phyloP scores from a whole-genome alignment of 2,113 vertebrate genomes.

The Dryoscopus gambensis region DNA sequence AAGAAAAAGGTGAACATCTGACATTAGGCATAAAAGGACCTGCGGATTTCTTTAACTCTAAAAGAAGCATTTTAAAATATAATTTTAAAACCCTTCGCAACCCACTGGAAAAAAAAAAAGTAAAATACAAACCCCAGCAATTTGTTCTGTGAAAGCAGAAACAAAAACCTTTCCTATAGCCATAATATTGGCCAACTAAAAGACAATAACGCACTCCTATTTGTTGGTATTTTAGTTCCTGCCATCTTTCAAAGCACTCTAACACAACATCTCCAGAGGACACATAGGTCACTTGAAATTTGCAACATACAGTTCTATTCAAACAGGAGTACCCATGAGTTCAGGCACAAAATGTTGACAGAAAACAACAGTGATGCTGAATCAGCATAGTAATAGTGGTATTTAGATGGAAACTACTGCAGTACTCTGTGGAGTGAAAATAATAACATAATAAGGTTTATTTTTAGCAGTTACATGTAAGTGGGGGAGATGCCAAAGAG shows the following conservation, averaged over 20 bases:
- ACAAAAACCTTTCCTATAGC: background rate
- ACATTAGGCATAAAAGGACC: background rate
- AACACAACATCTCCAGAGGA: background rate
- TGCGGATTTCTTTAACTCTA: background rate
- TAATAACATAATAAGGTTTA: background rate
- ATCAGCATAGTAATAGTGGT: background rate
- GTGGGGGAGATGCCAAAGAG: background rate
- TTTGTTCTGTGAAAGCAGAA: background rate
- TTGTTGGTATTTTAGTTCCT: background rate
- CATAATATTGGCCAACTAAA: background rate
- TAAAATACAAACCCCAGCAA: background rate
- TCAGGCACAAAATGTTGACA: background rate
- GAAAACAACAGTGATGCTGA: background rate
- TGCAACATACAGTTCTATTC: background rate
- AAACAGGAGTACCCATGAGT: background rate
- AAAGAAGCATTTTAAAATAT: background rate
- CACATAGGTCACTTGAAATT: background rate
- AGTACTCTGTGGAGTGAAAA: background rate
- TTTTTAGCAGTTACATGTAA: background rate
- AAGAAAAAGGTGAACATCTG: background rate
- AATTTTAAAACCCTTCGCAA: background rate
- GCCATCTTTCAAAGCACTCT: background rate
- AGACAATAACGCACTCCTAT: background rate
- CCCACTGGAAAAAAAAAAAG: background rate
- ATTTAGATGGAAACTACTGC: background rate